Evolutionary conservation across 2,113 vertebrate species (phyloP), one percentile per base, ranked within the genome.

Genomic region (Struthidea cinerea): DNA sequence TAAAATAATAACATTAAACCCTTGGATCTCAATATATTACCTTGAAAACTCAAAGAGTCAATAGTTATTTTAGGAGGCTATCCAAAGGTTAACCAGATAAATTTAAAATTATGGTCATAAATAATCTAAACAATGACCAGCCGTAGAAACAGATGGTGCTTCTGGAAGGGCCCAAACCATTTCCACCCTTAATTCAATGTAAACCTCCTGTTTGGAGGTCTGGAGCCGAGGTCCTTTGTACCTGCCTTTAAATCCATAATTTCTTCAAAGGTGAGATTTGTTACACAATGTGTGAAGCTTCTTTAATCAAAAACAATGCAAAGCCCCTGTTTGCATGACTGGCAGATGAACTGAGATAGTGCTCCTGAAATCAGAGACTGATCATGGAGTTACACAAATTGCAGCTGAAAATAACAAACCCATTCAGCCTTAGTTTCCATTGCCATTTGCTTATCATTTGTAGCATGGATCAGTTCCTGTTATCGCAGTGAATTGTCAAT

Each of bases 81-180:
- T 98, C 96, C 97, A 98, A 96, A 98, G 97, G 96, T 98, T 97
- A 98, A 97, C 93, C 95, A 95, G 97, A 98, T 98, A 98, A 97
- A 98, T 97, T 93, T 97, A 84, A 97, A 96, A 97, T 96, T 94
- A 91, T 92, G 78, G 87, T 96, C 96, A 95, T 98, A 98, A 98
- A 98, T 98, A 98, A 97, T 97, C 94, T 91, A 97, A 98, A 97
- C 91, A 95, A 94, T 97, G 95, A 96, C 87, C 89, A 97, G 95
- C 83, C 95, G 2, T 89, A 94, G 96, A 98, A 98, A 97, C 98
- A 98, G 97, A 98, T 98, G 98, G 96, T 93, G 94, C 96, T 98
- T 96, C 97, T 98, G 94, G 95, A 98, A 97, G 76, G 77, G 79
- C 87, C 77, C 92, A 96, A 97, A 97, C 71, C 87, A 69, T 97